A percentile compares a stretch with the other conserved stretches of the same genome.
phyloP scores from a whole-genome alignment of 2,113 vertebrate species.

The Donacobius atricapilla region DNA sequence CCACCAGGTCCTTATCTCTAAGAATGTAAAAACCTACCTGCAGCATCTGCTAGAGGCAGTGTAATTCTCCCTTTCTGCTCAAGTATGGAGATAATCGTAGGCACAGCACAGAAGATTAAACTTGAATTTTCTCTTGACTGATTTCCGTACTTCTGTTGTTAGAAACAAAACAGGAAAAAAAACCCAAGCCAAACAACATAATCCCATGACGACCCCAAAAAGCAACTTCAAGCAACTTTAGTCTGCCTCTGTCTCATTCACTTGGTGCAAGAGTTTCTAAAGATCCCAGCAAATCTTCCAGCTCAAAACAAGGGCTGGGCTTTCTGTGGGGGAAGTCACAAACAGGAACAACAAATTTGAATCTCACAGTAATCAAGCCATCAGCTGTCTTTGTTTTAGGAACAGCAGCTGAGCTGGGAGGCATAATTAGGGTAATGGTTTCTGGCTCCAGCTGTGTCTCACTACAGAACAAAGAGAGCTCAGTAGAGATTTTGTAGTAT shows the following conservation, averaged over 20 bases:
- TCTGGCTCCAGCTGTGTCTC: conserved; percentile 50
- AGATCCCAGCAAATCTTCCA: background rate
- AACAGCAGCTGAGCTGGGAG: conserved; percentile 34
- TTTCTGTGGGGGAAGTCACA: background rate
- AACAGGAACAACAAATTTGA: conserved; percentile 27
- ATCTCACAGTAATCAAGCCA: conserved; percentile 31
- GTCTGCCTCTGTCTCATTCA: background rate
- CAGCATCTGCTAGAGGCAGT: background rate
- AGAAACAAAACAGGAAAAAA: background rate
- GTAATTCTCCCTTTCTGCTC: background rate
- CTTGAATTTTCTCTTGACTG: background rate
- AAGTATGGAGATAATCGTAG: background rate
- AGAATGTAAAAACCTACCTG: background rate
- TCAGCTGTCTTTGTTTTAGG: conserved; percentile 55
- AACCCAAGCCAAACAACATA: background rate
- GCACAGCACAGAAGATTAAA: background rate
- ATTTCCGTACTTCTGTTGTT: background rate
- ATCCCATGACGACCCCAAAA: background rate
- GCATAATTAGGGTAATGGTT: conserved; percentile 48
- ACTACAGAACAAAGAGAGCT: conserved; percentile 44
- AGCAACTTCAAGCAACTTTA: background rate
- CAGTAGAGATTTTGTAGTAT: conserved; percentile 3
- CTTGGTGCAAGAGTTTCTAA: background rate
- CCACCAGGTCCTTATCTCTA: background rate
- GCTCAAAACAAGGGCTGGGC: background rate